phyloP scores from a whole-genome alignment of 1,140 invertebrate species.

The Pentalonia nigronervosa region DNA sequence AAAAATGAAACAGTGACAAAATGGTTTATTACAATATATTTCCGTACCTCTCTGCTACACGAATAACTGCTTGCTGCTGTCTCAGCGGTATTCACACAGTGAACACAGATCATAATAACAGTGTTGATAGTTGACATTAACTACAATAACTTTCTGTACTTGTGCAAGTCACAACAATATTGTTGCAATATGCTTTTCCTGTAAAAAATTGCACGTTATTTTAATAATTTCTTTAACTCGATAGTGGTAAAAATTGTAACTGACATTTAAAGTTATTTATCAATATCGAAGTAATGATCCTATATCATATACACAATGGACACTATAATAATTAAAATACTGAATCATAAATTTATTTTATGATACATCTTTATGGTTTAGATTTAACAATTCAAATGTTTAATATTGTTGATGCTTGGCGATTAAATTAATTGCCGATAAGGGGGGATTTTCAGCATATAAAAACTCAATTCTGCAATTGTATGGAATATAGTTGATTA shows the following conservation, averaged over 20 bases:
- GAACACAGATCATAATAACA: background rate
- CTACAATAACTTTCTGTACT: background rate
- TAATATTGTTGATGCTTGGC: background rate
- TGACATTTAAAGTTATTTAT: background rate
- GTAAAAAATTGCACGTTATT: background rate
- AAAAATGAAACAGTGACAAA: background rate
- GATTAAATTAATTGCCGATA: background rate
- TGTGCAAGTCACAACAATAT: background rate
- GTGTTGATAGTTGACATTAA: background rate
- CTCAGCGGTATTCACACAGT: background rate
- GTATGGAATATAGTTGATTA: background rate
- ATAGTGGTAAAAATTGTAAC: background rate
- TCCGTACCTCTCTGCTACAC: background rate
- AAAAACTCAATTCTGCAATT: background rate
- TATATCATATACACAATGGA: background rate
- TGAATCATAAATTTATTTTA: background rate
- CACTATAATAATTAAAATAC: background rate
- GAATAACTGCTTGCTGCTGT: background rate
- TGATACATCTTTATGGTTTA: background rate
- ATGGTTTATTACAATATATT: conserved; percentile 2
- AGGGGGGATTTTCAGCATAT: background rate
- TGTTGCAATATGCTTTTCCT: background rate
- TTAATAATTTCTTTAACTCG: background rate
- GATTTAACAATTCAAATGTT: background rate
- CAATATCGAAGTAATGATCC: background rate